These are phyloP conservation scores for Apoda limacodes DNA, from an alignment of 2,888 invertebrate genomes.

Conservation along the genomic window DNA sequence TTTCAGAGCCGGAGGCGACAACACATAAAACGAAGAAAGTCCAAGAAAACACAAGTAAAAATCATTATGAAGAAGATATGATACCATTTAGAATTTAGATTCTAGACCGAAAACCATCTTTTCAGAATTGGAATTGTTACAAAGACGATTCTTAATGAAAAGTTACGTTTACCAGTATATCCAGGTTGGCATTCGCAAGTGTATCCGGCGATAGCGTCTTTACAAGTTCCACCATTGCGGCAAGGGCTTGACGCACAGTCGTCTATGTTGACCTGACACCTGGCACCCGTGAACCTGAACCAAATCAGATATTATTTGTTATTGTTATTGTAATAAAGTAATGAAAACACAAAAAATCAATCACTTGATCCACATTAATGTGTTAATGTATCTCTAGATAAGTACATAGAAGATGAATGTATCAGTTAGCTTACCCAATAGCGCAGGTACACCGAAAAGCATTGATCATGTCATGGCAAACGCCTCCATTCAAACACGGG, in stretches of 20 bases:
- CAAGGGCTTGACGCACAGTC: conserved; percentile 92
- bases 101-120: not conserved
- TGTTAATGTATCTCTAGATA: no score
- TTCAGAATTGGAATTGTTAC: not conserved
- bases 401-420: not conserved
- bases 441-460: conserved; percentile 90
- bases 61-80: no score
- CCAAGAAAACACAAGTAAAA: no score
- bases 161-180: conserved; percentile 73
- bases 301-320: no score
- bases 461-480: conserved; percentile 89
- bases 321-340: no score
- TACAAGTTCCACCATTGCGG: conserved; percentile 89
- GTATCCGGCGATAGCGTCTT: conserved; percentile 90
- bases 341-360: no score
- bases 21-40: no score
- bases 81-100: no score
- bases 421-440: conserved; percentile 67
- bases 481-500: conserved; percentile 89
- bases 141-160: conserved; percentile 5
- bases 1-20: not conserved
- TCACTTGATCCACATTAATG: no score
- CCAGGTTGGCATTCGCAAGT: conserved; percentile 92
- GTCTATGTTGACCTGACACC: conserved; percentile 91
- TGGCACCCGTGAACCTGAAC: conserved; percentile 79